These are phyloP conservation scores for Lacerta bilineata DNA, from an alignment of 2,797 vertebrate genomes.

Conservation along the genomic window DNA sequence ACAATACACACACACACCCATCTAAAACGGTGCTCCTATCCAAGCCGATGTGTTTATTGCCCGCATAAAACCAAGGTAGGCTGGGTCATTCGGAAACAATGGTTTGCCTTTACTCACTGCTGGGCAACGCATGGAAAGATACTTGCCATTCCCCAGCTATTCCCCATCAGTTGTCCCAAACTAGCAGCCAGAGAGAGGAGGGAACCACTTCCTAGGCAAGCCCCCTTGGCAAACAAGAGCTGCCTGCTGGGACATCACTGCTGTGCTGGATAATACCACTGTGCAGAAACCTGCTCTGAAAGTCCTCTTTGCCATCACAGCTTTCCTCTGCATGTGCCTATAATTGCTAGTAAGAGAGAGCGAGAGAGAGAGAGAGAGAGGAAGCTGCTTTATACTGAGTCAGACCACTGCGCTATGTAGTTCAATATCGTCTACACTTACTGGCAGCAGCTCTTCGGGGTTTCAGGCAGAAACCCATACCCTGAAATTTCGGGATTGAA, in stretches of 20 bases:
- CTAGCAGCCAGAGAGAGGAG: not conserved
- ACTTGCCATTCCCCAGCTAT: not conserved
- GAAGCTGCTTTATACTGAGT: too few relatives aligned
- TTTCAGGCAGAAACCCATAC: not conserved
- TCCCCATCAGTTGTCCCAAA: not conserved
- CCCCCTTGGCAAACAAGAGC: not conserved
- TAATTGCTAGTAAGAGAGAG: not conserved
- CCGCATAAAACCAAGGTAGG: too few relatives aligned
- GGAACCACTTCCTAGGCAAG: not conserved
- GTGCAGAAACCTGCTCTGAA: too few relatives aligned
- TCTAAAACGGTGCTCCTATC: not conserved
- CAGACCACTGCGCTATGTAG: too few relatives aligned
- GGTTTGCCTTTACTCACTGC: not conserved
- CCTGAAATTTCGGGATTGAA: too few relatives aligned
- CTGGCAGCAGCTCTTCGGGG: not conserved
- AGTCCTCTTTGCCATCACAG: not conserved
- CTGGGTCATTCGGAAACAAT: not conserved
- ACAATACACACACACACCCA: not conserved
- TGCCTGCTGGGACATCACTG: too few relatives aligned
- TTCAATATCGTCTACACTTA: too few relatives aligned
- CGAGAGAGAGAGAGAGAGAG: too few relatives aligned
- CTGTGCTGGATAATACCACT: not conserved
- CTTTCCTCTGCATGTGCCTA: not conserved
- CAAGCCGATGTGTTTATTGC: not conserved
- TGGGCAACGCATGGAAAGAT: not conserved